phyloP scores from a whole-genome alignment of 2,888 invertebrate species.

The Tetropium fuscum region DNA sequence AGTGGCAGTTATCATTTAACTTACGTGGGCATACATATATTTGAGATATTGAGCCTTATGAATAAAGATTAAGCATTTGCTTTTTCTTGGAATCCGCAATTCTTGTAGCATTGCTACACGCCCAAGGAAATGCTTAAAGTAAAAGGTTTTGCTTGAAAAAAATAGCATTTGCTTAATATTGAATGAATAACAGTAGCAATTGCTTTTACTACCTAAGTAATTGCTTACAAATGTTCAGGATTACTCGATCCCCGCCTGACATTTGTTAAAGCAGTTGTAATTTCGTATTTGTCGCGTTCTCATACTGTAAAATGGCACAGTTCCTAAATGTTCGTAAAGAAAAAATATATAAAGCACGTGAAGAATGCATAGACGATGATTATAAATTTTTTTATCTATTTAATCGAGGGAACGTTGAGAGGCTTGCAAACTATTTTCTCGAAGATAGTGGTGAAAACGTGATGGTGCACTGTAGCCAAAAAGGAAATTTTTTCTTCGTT shows the following conservation, averaged over 20 bases:
- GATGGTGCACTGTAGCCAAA: constrained; percentile 18
- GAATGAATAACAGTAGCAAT: neutral
- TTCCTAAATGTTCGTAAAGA: constrained; percentile 18
- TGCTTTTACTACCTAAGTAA: constrained; percentile 1
- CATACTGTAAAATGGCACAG: constrained; percentile 3
- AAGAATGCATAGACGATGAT: neutral
- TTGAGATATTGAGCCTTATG: neutral
- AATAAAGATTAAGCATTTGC: neutral
- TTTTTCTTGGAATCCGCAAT: neutral
- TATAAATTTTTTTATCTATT: constrained; percentile 21
- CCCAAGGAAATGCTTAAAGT: neutral
- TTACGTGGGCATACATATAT: too few relatives aligned
- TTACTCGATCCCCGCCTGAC: neutral
- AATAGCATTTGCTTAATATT: constrained; percentile 5
- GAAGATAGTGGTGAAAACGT: constrained; percentile 7
- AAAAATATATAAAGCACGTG: neutral
- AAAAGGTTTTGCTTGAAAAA: neutral
- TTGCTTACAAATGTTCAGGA: neutral
- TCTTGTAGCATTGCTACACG: neutral
- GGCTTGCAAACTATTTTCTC: constrained; percentile 21
- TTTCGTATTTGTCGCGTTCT: neutral
- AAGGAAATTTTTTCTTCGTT: constrained; percentile 22
- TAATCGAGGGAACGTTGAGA: constrained; percentile 21
- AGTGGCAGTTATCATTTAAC: too few relatives aligned
- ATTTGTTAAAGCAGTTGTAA: neutral